Evolutionary conservation across 2,113 vertebrate genomes (phyloP), one percentile per base, ranked within the genome.

Genomic region (Ia io): DNA sequence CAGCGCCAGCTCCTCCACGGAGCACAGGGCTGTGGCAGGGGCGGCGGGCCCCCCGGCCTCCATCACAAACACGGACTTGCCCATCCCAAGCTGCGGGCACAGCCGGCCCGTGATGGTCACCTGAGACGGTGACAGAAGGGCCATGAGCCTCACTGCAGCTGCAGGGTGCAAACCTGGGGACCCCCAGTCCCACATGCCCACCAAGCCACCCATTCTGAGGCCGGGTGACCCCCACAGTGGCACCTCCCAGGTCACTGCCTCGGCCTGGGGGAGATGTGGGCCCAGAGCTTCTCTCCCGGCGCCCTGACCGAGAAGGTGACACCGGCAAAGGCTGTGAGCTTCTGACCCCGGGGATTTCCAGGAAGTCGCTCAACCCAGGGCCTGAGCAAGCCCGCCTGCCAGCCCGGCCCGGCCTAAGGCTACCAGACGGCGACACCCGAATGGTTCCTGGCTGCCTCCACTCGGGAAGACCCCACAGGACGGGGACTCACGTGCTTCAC

Each of bases 31-130:
- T 1, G 98, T 99, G 78, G 98, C 92, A 0, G 95, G 96, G 61
- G 88, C 5, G 1, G 47, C 2, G 9, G 90, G 61, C 32, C 98
- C 95, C 0, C 92, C 95, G 16, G 92, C 76, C 88, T 99, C 98
- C 97, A 99, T 69, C 42, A 99, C 97, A 95, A 99, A 99, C 65
- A 98, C 98, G 2, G 99, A 99, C 95, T 99, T 99, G 63, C 99
- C 99, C 97, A 96, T 98, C 13, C 99, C 99, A 0, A 90, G 98
- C 77, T 99, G 99, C 8, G 99, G 99, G 96, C 99, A 99, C 97
- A 99, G 98, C 97, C 99, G 99, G 49, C 99, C 99, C 69, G 98
- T 98, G 97, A 99, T 99, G 7, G 99, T 99, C 91, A 99, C 99
- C 99, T 99, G 95, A 32, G 28, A 96, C 0, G 80, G 6, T 8